Evolutionary conservation across 2,113 vertebrate genomes (phyloP), one percentile per base, ranked within the genome.

Genomic region (Corvus moneduloides): DNA sequence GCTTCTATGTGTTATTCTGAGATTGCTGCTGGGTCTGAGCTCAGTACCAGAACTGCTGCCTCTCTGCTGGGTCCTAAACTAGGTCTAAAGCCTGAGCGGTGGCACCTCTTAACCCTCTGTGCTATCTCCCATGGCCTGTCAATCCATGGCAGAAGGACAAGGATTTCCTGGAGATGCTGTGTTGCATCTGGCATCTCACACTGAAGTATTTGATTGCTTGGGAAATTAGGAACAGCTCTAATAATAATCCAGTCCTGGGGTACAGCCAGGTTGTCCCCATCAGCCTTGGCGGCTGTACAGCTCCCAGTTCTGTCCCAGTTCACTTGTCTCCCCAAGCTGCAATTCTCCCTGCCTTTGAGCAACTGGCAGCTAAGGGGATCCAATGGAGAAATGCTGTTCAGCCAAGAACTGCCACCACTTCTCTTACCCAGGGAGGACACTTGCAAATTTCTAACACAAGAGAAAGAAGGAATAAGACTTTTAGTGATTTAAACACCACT

Each of bases 61-160:
- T 62, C 55, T 81, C 46, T 90, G 10, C 35, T 89, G 69, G 7
- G 19, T 48, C 28, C 51, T 87, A 73, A 89, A 73, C 21, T 19
- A 17, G 15, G 27, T 39, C n/a, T 63, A 73, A 80, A 93, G 5
- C 24, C 59, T 73, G 35, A 61, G 24, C 3, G 30, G 19, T 44
- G 44, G 3, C 28, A 26, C 37, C 30, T 26, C 30, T 39, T 33
- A 56, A 7, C 46, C 48, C 1, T 0, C 26, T 66, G 8, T 43
- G 20, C 39, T 66, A 0, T 21, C 7, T 84, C 32, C 18, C 14
- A 19, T 66, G 17, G 16, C 41, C 56, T 67, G 24, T 44, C 35
- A 81, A 6, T 52, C 35, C 2, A 5, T n/a, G 43, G 52, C 28
- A 84, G 46, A 69, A 56, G 62, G 14, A 11, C 51, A 79, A 33